Base-by-base conservation (phyloP, 2,113 vertebrate genomes). In the Chrysemys picta region DNA sequence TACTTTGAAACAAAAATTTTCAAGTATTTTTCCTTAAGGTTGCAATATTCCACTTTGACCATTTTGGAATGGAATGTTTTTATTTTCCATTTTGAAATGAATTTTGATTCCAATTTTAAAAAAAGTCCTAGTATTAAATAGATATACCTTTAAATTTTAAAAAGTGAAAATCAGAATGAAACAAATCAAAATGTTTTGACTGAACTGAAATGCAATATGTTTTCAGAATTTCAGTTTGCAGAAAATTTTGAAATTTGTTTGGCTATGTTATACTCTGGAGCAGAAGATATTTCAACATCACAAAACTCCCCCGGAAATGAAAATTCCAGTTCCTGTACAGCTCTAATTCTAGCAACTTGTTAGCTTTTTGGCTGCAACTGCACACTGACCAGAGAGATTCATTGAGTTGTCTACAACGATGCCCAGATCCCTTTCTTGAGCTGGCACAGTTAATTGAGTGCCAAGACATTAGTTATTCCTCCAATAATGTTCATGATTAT, bases 381-480 rank as follows among this genome's bases (percentile, higher is more conserved):
- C 54, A 82, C 69, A 84, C 31, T 53, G n/a, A 89, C 91, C 47
- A 54, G 11, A 89, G 4, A 1, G 45, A 75, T 91, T 95, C 89
- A 38, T 89, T 87, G 54, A 80, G 42, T 42, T 84, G 4, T 42
- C 76, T 95, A 25, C 29, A 72, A 6, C 14, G 9, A 14, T 76
- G 2, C 76, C 49, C 76, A 11, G 9, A 13, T 90, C 62, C n/a
- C 29, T 95, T 90, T 81, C 22, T 90, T 49, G 75, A 22, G 3
- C 84, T 89, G 89, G 38, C 5, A 56, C 85, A 38, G 54, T 24
- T 89, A 87, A 75, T 93, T 95, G 94, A 93, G 75, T n/a, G 84
- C 7, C 3, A 91, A 85, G 3, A 2, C 82, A 3, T 87, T 31
- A 90, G 29, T 22, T 87, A 79, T 3, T 54, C 31, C 27, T 17